Evolutionary conservation across 2,797 vertebrate species (phyloP).

Genomic region (Acropternis orthonyx): DNA sequence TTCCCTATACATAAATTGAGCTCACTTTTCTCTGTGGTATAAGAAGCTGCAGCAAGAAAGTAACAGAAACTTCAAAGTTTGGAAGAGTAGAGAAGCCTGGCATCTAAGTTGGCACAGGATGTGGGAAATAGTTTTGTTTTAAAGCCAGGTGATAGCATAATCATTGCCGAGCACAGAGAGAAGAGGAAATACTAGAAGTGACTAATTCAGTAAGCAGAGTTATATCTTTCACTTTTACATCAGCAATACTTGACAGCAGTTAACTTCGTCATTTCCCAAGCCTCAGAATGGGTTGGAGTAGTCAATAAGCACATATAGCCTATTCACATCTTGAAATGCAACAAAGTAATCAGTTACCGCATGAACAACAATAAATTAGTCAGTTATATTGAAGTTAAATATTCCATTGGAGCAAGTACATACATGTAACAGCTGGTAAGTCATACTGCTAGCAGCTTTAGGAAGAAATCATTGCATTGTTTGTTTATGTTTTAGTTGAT

Average conservation of each 20-base stretch:
- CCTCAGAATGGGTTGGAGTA: background rate
- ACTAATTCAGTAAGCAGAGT: background rate
- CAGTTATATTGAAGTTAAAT: background rate
- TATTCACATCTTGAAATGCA: background rate
- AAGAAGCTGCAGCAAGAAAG: background rate
- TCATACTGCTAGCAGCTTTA: background rate
- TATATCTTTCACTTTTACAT: background rate
- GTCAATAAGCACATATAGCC: background rate
- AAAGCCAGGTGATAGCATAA: background rate
- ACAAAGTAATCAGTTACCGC: background rate
- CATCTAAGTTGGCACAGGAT: background rate
- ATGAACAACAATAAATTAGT: slow-evolving; percentile 22
- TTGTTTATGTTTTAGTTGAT: background rate
- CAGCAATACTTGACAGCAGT: background rate
- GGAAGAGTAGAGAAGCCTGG: background rate
- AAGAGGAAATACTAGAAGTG: background rate
- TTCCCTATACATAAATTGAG: background rate
- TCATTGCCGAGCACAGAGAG: background rate
- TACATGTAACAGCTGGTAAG: slow-evolving; percentile 25
- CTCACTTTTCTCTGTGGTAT: background rate
- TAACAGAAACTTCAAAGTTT: background rate
- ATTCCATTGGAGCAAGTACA: background rate
- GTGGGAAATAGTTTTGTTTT: background rate
- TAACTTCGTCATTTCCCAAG: background rate
- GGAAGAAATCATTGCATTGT: background rate